These are phyloP conservation scores for Lerista edwardsae DNA, from an alignment of 2,797 vertebrate genomes.

Conservation along the genomic window DNA sequence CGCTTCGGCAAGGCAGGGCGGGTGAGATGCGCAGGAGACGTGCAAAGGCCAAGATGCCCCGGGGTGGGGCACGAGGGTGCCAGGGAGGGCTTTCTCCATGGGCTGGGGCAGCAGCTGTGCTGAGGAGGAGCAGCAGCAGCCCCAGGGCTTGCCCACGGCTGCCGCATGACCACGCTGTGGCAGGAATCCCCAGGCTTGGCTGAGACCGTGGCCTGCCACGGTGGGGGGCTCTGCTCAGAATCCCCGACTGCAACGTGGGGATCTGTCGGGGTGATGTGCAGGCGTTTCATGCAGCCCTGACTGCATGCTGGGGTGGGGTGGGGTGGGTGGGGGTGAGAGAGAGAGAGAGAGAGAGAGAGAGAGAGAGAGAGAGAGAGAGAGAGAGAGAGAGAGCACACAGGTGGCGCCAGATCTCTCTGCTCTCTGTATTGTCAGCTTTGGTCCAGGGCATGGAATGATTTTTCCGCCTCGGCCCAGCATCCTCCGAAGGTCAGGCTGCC, in stretches of 20 bases:
- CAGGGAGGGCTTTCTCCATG: too few relatives aligned
- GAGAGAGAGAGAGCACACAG: constrained; percentile 52
- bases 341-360: constrained; percentile 57
- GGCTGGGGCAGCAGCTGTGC: background rate
- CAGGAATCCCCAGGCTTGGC: background rate
- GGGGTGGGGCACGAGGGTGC: background rate
- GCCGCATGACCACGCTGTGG: too few relatives aligned
- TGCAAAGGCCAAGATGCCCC: background rate
- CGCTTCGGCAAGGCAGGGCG: background rate
- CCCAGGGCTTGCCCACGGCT: background rate
- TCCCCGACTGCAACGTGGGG: too few relatives aligned
- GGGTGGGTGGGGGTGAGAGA: constrained; percentile 36
- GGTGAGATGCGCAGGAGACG: constrained; percentile 1
- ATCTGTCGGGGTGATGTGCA: too few relatives aligned
- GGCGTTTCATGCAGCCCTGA: too few relatives aligned
- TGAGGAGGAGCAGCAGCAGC: background rate
- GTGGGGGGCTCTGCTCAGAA: background rate
- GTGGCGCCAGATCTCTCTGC: constrained; percentile 74
- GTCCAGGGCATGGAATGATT: constrained; percentile 79
- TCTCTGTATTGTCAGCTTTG: constrained; percentile 71
- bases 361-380: constrained; percentile 57
- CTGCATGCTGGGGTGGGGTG: too few relatives aligned
- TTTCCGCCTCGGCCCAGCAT: constrained; percentile 69
- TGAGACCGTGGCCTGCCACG: too few relatives aligned
- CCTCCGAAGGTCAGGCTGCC: constrained; percentile 80